These are phyloP conservation scores for Mormyrus proboscirostris DNA, from an alignment of 2,797 vertebrate species.

Conservation along the genomic window DNA sequence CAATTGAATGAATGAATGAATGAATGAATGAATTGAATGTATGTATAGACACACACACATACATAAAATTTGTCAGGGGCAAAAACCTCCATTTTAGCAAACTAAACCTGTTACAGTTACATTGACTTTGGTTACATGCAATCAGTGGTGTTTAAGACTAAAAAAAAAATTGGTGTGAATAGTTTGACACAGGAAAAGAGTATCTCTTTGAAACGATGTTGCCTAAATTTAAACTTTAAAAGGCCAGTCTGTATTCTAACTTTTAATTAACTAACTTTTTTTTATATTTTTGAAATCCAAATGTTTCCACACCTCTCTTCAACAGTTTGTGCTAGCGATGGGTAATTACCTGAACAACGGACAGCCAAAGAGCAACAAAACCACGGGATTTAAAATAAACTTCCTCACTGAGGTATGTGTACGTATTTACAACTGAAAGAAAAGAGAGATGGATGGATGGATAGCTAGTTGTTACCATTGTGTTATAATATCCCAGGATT, in stretches of 20 bases:
- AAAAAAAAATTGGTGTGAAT: background rate
- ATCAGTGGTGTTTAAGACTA: background rate
- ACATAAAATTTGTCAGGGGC: background rate
- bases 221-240: background rate
- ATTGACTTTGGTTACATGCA: background rate
- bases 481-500: background rate
- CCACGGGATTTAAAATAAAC: constrained; percentile 96
- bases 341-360: constrained; percentile 97
- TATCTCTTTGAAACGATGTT: background rate
- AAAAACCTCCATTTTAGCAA: background rate
- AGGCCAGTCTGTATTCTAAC: background rate
- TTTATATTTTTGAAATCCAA: background rate
- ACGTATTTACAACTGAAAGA: background rate
- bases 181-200: background rate
- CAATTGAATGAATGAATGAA: background rate
- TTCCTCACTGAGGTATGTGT: constrained; percentile 87
- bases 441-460: background rate
- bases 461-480: background rate
- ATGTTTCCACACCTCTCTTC: background rate
- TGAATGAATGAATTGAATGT: background rate
- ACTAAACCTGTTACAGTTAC: background rate
- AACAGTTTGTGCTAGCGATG: constrained; percentile 95
- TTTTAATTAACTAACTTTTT: background rate
- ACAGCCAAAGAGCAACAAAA: constrained; percentile 85
- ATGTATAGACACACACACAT: background rate